Conservation (phyloP, 1,140 invertebrate genomes). For the Bombyx mandarina region DNA sequence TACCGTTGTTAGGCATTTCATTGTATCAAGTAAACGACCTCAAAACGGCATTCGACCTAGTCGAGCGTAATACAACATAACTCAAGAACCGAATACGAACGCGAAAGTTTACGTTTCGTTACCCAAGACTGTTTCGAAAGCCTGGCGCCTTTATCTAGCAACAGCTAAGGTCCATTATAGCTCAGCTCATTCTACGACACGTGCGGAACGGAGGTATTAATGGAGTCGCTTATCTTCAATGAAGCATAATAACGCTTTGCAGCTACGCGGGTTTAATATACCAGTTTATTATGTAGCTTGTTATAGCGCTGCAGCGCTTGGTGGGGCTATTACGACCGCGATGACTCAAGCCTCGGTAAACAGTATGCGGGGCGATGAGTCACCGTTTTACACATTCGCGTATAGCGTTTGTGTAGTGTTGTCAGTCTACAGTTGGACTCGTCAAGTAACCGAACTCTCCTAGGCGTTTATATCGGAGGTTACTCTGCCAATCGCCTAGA, state of each 20-base stretch:
- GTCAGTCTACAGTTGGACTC: conserved; percentile 67
- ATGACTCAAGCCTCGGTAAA: conserved; percentile 70
- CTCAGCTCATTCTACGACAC: conserved; percentile 37
- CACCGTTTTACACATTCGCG: conserved; percentile 70
- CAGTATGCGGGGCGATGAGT: conserved; percentile 71
- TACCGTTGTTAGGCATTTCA: conserved; percentile 33
- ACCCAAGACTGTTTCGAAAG: conserved; percentile 9
- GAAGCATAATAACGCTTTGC: conserved; percentile 50
- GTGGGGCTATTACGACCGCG: conserved; percentile 33
- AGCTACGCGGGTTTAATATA: conserved; percentile 24
- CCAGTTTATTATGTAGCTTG: conserved; percentile 14
- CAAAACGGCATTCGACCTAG: conserved; percentile 67
- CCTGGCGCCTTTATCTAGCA: not conserved
- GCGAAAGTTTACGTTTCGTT: conserved; percentile 61
- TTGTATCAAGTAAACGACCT: conserved; percentile 58
- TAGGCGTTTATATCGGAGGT: conserved; percentile 60
- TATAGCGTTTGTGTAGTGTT: conserved; percentile 68
- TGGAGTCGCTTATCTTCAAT: conserved; percentile 49
- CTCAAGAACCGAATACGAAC: conserved; percentile 54
- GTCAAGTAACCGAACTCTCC: conserved; percentile 55
- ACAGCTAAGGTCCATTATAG: conserved; percentile 35
- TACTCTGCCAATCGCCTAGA: conserved; percentile 57
- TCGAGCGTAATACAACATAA: conserved; percentile 62
- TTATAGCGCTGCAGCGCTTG: conserved; percentile 47
- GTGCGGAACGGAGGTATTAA: conserved; percentile 68